Evolutionary conservation across 2,888 invertebrate genomes (phyloP).

Genomic region (Tenthredo notha): DNA sequence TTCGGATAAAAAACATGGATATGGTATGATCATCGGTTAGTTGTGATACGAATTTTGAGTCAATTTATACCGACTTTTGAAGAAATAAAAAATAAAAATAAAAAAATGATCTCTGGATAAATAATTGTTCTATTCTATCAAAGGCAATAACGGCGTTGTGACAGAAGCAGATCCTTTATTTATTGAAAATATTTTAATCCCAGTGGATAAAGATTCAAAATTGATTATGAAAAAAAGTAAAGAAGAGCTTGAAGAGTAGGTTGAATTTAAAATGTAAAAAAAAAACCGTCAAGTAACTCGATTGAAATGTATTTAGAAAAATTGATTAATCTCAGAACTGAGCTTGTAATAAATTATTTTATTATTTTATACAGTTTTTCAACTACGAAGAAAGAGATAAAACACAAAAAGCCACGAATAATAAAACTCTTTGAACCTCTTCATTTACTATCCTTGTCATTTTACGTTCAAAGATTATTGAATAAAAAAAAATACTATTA

Average conservation of each 20-base stretch:
- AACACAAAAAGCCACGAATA: conserved; percentile 26
- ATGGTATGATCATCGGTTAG: conserved; percentile 74
- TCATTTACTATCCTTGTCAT: conserved; percentile 61
- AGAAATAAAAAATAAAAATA: too few relatives aligned
- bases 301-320: not conserved
- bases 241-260: not conserved
- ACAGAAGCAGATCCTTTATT: conserved; percentile 80
- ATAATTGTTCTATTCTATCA: not conserved
- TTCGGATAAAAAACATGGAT: conserved; percentile 81
- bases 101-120: not conserved
- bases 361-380: not conserved
- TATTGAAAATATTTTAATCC: conserved; percentile 79
- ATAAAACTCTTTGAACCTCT: conserved; percentile 61
- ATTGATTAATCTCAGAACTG: not conserved
- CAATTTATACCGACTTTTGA: not conserved
- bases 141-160: conserved; percentile 81
- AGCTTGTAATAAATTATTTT: not conserved
- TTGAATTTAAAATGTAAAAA: not conserved
- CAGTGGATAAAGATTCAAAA: conserved; percentile 72
- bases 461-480: conserved; percentile 59
- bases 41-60: not conserved
- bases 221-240: conserved; percentile 58
- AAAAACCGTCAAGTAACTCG: not conserved
- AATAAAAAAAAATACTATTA: conserved; percentile 22
- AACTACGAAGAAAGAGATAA: not conserved